Percentiles rank a stretch among this genome's conserved stretches.
Conservation (phyloP, 2,888 invertebrate genomes). For the Ceramica pisi region DNA sequence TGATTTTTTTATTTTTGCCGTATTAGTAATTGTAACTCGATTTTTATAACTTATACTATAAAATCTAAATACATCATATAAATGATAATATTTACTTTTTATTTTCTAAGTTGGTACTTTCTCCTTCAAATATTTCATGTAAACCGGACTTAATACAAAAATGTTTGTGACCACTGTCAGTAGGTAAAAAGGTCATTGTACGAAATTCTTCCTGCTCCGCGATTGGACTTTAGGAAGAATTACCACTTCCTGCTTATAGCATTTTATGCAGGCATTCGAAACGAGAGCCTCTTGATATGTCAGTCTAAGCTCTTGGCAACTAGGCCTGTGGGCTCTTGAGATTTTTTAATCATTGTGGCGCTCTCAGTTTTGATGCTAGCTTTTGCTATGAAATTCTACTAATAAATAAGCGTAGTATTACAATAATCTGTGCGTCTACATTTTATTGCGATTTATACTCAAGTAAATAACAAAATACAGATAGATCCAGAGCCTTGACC, state of each 20-base stretch:
- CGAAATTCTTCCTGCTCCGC: too few relatives aligned
- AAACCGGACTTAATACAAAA: too few relatives aligned
- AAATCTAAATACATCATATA: too few relatives aligned
- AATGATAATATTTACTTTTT: too few relatives aligned
- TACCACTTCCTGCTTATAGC: not conserved
- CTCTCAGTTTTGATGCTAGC: not conserved
- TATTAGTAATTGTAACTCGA: too few relatives aligned
- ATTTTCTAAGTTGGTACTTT: too few relatives aligned
- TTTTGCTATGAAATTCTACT: not conserved
- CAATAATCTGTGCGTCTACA: slow-evolving; percentile 22
- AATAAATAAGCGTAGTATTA: slow-evolving; percentile 28
- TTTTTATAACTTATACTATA: too few relatives aligned
- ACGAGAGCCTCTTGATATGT: slow-evolving; percentile 19
- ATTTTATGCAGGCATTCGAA: not conserved
- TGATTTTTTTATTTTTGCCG: too few relatives aligned
- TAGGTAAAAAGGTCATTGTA: too few relatives aligned
- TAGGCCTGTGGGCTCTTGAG: not conserved
- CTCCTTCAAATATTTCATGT: too few relatives aligned
- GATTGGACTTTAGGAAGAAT: too few relatives aligned
- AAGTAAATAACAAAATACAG: slow-evolving; percentile 6
- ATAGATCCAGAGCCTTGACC: not conserved
- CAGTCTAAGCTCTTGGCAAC: not conserved
- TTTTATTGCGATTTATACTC: slow-evolving; percentile 23
- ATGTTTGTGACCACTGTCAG: too few relatives aligned
- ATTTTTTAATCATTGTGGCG: not conserved